phyloP scores from a whole-genome alignment of 1,140 invertebrate genomes.

The Parasteatoda tepidariorum region DNA sequence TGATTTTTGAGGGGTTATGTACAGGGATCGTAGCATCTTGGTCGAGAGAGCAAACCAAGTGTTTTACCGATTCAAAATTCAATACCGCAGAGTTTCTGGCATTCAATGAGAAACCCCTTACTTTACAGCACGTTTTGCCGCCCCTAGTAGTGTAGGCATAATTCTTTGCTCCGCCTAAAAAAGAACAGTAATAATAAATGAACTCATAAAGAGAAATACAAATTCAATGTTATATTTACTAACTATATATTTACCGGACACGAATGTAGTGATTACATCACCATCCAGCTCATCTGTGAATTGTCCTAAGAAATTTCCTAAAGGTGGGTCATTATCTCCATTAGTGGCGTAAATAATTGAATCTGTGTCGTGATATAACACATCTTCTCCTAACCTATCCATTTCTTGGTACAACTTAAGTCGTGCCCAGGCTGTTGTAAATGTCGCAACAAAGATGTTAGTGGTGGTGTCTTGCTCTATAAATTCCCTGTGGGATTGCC shows the following conservation, averaged over 20 bases:
- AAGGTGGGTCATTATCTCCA: not conserved
- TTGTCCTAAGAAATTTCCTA: not conserved
- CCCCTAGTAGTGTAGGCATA: not conserved
- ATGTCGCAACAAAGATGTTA: too few species aligned
- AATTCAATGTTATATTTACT: not conserved
- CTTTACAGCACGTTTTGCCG: not conserved
- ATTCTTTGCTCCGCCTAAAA: constrained; percentile 8
- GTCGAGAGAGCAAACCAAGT: not conserved
- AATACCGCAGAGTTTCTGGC: not conserved
- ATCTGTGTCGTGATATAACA: not conserved
- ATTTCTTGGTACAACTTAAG: constrained; percentile 5
- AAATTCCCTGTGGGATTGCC: too few species aligned
- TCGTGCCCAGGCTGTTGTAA: too few species aligned
- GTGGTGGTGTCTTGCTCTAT: too few species aligned
- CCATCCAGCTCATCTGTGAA: constrained; percentile 2
- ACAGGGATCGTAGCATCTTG: not conserved
- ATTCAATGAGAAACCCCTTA: not conserved
- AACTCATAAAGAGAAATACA: not conserved
- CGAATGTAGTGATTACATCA: not conserved
- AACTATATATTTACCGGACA: not conserved
- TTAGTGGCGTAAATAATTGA: not conserved
- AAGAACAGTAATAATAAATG: not conserved
- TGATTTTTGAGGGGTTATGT: not conserved
- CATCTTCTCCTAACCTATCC: not conserved
- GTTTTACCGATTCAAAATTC: not conserved